Conservation (phyloP, 1,140 invertebrate genomes). For the Pentalonia nigronervosa region DNA sequence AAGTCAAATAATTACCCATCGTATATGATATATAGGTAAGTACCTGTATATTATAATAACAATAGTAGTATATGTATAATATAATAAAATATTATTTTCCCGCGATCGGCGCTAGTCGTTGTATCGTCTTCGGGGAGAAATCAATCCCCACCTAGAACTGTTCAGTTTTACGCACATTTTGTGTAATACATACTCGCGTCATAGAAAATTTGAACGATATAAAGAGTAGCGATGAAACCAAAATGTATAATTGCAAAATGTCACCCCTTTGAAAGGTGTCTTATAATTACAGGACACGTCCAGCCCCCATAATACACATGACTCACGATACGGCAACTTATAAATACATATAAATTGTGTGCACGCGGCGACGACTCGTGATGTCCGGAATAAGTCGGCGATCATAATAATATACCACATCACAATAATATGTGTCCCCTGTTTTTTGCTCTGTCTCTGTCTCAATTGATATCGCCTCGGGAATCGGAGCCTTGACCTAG, state of each 20-base stretch:
- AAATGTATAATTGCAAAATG: background rate
- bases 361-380: background rate
- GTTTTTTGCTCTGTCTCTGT: conserved; percentile 21
- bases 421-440: background rate
- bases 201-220: background rate
- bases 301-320: background rate
- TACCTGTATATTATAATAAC: background rate
- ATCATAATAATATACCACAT: background rate
- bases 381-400: background rate
- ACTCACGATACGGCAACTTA: background rate
- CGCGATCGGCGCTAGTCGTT: background rate
- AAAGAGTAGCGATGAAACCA: background rate
- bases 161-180: background rate
- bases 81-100: background rate
- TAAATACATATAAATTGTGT: background rate
- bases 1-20: background rate
- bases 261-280: background rate
- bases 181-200: background rate
- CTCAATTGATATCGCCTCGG: conserved; percentile 40
- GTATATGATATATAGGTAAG: background rate
- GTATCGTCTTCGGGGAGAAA: background rate
- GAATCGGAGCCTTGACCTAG: conserved; percentile 35
- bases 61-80: too few relatives aligned
- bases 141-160: background rate
- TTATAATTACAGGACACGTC: background rate